Percentiles rank a stretch among this genome's conserved stretches.
Evolutionary conservation across 1,140 invertebrate species (phyloP).

Genomic region (Frieseomelitta varia): DNA sequence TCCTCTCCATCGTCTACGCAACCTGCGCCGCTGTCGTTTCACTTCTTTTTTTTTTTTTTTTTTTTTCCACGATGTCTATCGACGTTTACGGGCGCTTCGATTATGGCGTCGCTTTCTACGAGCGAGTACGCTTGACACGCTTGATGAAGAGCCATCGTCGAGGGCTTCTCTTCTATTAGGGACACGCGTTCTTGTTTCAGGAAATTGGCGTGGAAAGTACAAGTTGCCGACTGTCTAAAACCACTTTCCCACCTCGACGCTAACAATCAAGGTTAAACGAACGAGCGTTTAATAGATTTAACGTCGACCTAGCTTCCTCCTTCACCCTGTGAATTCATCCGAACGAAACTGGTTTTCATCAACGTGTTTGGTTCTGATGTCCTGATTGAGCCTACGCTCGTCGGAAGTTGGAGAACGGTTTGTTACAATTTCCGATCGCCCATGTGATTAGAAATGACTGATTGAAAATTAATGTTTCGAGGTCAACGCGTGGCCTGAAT

Average conservation of each 20-base stretch:
- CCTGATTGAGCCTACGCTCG: neutral
- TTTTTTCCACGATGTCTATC: neutral
- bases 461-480: constrained; percentile 20
- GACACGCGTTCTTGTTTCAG: constrained; percentile 24
- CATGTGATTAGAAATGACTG: constrained; percentile 6
- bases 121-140: neutral
- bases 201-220: constrained; percentile 31
- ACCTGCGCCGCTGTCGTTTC: neutral
- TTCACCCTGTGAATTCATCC: neutral
- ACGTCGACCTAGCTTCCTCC: neutral
- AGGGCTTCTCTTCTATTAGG: neutral
- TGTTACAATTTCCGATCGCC: constrained; percentile 14
- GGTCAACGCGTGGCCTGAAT: constrained; percentile 21
- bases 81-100: neutral
- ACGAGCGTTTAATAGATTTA: constrained; percentile 13
- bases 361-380: neutral
- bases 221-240: constrained; percentile 25
- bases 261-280: constrained; percentile 8
- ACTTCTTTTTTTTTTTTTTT: neutral
- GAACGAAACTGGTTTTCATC: constrained; percentile 19
- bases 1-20: neutral
- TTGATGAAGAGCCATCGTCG: constrained; percentile 2
- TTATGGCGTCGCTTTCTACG: constrained; percentile 33
- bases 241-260: constrained; percentile 27
- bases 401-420: constrained; percentile 41